phyloP scores from a whole-genome alignment of 92 coral and sea anemone genomes.

The Plumapathes pennacea region DNA sequence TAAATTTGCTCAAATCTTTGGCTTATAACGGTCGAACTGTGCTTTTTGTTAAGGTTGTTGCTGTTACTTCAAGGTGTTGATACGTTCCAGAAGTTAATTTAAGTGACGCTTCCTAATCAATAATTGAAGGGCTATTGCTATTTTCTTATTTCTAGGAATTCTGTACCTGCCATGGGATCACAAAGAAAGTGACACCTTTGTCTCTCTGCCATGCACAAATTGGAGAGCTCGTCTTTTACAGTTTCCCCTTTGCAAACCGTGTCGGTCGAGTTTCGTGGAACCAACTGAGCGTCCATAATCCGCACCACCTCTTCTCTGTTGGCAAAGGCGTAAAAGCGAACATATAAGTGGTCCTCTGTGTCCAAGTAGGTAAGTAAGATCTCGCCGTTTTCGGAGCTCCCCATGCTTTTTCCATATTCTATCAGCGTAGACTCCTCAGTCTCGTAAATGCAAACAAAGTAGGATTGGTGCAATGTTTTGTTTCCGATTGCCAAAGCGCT shows the following conservation, averaged over 20 bases:
- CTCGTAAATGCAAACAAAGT: constrained; percentile 40
- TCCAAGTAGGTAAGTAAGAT: constrained; percentile 17
- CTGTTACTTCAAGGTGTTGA: no score
- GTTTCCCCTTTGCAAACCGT: constrained; percentile 26
- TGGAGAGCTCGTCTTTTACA: no score
- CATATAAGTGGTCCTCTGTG: not conserved
- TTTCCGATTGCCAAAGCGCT: constrained; percentile 42
- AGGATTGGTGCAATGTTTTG: constrained; percentile 25
- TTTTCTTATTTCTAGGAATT: no score
- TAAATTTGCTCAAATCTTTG: no score
- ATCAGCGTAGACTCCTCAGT: constrained; percentile 10
- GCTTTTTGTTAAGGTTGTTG: no score
- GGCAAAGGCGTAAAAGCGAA: constrained; percentile 45
- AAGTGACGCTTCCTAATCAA: no score
- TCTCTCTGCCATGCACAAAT: not conserved
- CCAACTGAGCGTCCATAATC: constrained; percentile 25
- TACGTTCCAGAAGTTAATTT: no score
- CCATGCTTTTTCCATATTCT: constrained; percentile 27
- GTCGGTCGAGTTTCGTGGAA: constrained; percentile 16
- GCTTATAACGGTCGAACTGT: no score
- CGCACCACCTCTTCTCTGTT: constrained; percentile 16
- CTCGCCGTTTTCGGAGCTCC: constrained; percentile 22
- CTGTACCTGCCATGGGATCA: no score
- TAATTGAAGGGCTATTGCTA: no score
- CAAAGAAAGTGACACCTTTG: no score